A percentile compares a stretch with the other conserved stretches of the same genome.
Conservation (phyloP, 64 coral and sea anemone species). For the Pocillopora damicornis region DNA sequence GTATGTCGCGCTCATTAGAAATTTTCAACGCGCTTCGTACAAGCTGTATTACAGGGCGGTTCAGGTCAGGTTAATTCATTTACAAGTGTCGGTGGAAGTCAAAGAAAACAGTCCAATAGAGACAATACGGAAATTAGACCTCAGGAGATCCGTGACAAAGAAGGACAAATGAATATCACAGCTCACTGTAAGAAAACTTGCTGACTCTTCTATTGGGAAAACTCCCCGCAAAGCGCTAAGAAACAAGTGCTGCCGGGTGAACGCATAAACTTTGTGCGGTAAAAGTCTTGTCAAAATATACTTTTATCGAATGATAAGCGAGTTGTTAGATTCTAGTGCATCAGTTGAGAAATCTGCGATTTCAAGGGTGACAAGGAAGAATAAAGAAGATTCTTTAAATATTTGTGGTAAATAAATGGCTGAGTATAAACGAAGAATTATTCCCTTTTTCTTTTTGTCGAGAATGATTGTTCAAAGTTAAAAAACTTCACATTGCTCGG, state of each 20-base stretch:
- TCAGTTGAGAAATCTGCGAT: no score
- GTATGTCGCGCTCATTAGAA: background rate
- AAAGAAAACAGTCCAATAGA: background rate
- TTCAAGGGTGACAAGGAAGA: no score
- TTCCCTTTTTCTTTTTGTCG: no score
- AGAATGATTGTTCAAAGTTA: background rate
- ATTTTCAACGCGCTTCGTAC: background rate
- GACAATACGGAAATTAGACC: background rate
- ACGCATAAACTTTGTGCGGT: background rate
- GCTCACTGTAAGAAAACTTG: background rate
- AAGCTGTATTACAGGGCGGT: background rate
- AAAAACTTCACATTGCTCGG: no score
- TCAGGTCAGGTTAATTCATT: constrained; percentile 8
- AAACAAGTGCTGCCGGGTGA: background rate
- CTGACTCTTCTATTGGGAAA: background rate
- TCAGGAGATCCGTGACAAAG: background rate
- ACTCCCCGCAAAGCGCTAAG: background rate
- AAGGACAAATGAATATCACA: background rate
- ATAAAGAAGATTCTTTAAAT: no score
- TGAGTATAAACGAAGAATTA: no score
- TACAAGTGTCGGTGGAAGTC: background rate
- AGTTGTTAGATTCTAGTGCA: no score
- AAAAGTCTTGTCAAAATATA: background rate
- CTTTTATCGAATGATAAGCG: background rate
- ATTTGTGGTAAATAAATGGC: no score